Evolutionary conservation across 2,888 invertebrate species (phyloP).

Genomic region (Leucophenga maculata): DNA sequence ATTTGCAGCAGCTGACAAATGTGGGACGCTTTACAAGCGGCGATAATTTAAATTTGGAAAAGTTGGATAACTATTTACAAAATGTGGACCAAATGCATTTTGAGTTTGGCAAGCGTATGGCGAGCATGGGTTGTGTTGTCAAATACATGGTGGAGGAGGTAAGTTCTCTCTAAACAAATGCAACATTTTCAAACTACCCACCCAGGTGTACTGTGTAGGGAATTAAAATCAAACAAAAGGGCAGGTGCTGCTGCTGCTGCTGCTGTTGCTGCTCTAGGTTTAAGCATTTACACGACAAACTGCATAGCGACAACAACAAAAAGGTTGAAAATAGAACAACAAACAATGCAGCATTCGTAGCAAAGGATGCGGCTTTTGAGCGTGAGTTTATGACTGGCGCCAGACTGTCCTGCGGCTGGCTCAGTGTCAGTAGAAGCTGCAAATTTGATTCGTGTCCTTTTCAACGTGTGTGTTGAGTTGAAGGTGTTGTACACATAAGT

Average conservation of each 20-base stretch:
- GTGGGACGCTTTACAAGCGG: not conserved
- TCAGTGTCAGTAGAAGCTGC: too few relatives aligned
- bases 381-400: conserved; percentile 15
- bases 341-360: not conserved
- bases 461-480: conserved; percentile 1
- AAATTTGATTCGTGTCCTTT: too few relatives aligned
- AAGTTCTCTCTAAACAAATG: conserved; percentile 67
- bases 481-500: conserved; percentile 4
- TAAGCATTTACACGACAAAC: not conserved
- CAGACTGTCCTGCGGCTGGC: not conserved
- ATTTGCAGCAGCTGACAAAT: not conserved
- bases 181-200: not conserved
- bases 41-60: conserved; percentile 55
- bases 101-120: conserved; percentile 78
- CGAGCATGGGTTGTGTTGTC: conserved; percentile 87
- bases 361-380: not conserved
- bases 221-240: not conserved
- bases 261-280: too few relatives aligned
- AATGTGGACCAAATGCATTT: conserved; percentile 44
- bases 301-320: not conserved
- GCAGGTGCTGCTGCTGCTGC: not conserved
- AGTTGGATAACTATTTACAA: conserved; percentile 50
- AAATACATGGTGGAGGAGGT: conserved; percentile 87
- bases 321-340: not conserved
- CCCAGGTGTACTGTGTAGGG: not conserved